Base-by-base conservation (phyloP, 2,888 invertebrate species). In the Eupithecia subfuscata region DNA sequence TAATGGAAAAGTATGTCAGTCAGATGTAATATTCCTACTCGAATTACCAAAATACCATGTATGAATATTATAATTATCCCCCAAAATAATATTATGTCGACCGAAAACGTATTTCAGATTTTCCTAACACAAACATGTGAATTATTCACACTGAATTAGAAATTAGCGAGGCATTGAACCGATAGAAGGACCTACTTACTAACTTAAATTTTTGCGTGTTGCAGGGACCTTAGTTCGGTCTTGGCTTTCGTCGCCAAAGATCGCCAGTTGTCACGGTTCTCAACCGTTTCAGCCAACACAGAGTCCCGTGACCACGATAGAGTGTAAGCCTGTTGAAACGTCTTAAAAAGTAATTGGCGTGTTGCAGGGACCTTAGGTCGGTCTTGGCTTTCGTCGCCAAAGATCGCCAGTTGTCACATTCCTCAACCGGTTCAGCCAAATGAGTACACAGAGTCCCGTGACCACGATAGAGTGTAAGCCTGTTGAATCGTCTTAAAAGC, bases 91-190 rank as follows among this genome's bases (percentile, higher is more conserved):
- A 22, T 64, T 73, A 48, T 70, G 65, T 40, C 43, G 12, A n/a
- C 5, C 16, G 12, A 56, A 56, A 73, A 48, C 45, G 64, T 34
- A 70, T 45, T 60, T 40, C 74, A 73, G 64, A 74, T 76, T 74
- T 71, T 16, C 71, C 70, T 74, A 76, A 74, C 64, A 68, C 63
- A 56, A 74, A 74, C 70, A 69, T 74, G 74, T 77, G 25, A 60
- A 60, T 60, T 14, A 60, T 60, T 60, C 60, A 60, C 60, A 60
- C 60, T 60, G 60, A 60, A 60, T 60, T 60, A 25, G 25, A 60
- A 60, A 60, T 60, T 60, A 60, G 60, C 25, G 60, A 14, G 5
- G 14, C 12, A 25, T 60, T 25, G 25, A 25, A 60, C 60, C 60
- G 25, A 60, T 25, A 25, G 60, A 60, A 25, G 14, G 25, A 25